Base-by-base conservation (phyloP, 2,113 vertebrate species). In the Taxidea taxus region DNA sequence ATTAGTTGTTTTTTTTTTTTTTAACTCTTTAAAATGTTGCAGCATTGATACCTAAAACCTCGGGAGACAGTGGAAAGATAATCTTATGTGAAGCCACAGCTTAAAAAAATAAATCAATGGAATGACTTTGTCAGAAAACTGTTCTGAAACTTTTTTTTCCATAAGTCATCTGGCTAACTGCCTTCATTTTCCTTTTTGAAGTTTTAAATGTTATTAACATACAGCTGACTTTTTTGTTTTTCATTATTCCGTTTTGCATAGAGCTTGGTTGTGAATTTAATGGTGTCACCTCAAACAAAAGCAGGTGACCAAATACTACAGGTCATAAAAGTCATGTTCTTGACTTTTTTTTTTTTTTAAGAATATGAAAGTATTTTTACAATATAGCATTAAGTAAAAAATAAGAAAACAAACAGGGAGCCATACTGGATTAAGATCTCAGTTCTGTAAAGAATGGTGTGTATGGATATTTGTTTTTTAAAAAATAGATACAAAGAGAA, bases 221-320 rank as follows among this genome's bases (percentile, higher is more conserved):
- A 60, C 25, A 78, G 37, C 39, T 72, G 14, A 23, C n/a, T 49
- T 84, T 86, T 87, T 91, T 77, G 44, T 89, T 77, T 91, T 75
- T 87, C 34, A 91, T 93, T 78, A 84, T 56, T 37, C 58, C 66
- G 1, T 92, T 93, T 97, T 97, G 23, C 66, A 64, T 68, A 87
- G 62, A 34, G 37, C 23, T 80, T 86, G n/a, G 44, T 72, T 96
- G 15, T 91, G 74, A 74, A 72, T 62, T 85, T 88, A 80, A 70
- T 42, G 10, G 16, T 74, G 54, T 93, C 58, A 93, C 47, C 20
- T 87, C 47, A 87, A 87, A 87, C 14, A 68, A 49, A 94, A 94
- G 60, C 21, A 84, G 47, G 49, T 95, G 70, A 90, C 14, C 1
- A 89, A 86, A 90, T 83, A 90, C 7, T 49, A 51, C 31, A 68